A percentile compares a stretch with the other conserved stretches of the same genome.
Evolutionary conservation across 2,113 vertebrate species (phyloP).

Genomic region (Urocolius indicus): DNA sequence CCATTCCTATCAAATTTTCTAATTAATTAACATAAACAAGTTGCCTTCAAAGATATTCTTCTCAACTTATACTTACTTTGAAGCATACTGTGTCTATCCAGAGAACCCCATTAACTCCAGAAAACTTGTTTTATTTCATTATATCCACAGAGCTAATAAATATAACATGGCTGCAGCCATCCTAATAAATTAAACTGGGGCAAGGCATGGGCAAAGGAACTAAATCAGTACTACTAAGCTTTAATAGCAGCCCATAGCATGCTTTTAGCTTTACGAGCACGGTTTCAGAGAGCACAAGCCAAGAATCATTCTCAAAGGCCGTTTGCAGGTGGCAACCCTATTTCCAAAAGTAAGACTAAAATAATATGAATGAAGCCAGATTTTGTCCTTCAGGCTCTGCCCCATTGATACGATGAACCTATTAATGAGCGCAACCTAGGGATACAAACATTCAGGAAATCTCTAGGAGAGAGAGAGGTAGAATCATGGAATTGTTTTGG

Average conservation of each 20-base stretch:
- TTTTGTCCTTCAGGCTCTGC: neutral
- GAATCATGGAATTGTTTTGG: neutral
- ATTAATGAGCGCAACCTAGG: neutral
- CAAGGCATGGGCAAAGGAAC: neutral
- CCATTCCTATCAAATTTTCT: neutral
- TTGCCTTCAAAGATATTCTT: neutral
- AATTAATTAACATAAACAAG: neutral
- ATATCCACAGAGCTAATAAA: neutral
- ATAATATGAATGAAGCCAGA: neutral
- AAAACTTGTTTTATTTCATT: neutral
- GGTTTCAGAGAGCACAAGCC: neutral
- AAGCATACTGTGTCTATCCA: neutral
- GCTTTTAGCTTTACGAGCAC: neutral
- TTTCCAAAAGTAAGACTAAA: neutral
- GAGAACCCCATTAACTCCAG: neutral
- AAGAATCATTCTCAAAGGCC: neutral
- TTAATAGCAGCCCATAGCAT: accelerated
- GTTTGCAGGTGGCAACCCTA: neutral
- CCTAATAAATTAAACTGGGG: neutral
- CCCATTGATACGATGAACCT: neutral
- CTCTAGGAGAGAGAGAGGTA: neutral
- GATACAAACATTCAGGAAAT: neutral
- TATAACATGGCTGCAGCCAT: neutral
- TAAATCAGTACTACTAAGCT: neutral
- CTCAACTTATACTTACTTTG: neutral